A percentile compares a stretch with the other conserved stretches of the same genome.
Conservation (phyloP, 2,113 vertebrate genomes). For the Bubo bubo region DNA sequence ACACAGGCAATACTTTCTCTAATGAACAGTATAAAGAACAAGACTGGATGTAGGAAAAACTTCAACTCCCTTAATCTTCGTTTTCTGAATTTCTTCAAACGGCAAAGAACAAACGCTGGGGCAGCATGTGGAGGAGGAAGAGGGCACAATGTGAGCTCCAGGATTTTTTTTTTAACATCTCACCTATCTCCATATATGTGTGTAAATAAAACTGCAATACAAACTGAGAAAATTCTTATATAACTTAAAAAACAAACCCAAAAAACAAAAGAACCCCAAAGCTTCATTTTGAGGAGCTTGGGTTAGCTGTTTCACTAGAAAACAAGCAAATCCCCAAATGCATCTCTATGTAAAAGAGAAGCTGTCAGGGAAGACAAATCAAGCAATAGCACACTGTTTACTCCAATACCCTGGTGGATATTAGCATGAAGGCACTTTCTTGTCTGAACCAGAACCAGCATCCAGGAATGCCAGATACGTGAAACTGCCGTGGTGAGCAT, state of each 20-base stretch:
- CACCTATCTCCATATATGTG: not conserved
- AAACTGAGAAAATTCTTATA: not conserved
- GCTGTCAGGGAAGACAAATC: not conserved
- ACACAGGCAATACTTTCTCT: not conserved
- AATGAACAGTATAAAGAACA: not conserved
- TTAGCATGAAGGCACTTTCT: accelerated
- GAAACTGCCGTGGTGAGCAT: not conserved
- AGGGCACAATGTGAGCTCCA: not conserved
- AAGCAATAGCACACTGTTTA: not conserved
- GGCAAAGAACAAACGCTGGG: accelerated
- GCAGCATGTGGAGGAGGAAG: not conserved
- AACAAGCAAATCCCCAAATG: not conserved
- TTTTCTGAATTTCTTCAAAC: not conserved
- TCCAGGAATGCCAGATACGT: accelerated
- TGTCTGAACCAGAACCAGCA: not conserved
- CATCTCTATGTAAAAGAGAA: not conserved
- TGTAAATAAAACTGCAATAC: not conserved
- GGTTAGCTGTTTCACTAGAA: not conserved
- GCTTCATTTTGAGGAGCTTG: not conserved
- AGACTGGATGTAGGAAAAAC: not conserved
- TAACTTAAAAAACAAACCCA: not conserved
- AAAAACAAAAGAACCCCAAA: not conserved
- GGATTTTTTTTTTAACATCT: not conserved
- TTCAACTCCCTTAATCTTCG: not conserved
- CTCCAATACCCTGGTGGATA: not conserved